Base-by-base conservation (phyloP, 2,113 vertebrate species). In the Anoplopoma fimbria region DNA sequence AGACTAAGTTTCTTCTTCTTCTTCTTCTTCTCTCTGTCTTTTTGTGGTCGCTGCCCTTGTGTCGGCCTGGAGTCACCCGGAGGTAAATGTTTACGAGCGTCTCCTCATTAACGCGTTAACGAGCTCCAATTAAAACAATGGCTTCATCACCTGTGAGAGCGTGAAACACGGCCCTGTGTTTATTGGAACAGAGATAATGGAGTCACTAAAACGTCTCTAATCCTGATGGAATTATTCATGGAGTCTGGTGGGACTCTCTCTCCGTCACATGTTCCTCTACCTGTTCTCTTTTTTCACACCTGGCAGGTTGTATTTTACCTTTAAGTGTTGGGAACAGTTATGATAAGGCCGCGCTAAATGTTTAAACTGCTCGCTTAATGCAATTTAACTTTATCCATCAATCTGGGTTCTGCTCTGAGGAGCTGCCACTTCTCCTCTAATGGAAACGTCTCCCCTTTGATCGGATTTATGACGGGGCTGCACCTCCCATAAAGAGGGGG, bases 281-380 rank as follows among this genome's bases (percentile, higher is more conserved):
- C 33, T 63, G 61, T 36, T 8, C 21, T 9, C 12, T 12, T n/a
- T n/a, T n/a, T n/a, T 29, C 81, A 51, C 73, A 65, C 75, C 82
- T 38, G 75, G 62, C 87, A 89, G 86, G 93, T 93, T 91, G 92
- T 95, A 95, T 93, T 76, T 95, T 94, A 95, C 95, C 93, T 94
- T 9, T 94, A 94, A 96, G 96, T 95, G 96, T 96, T 94, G 96
- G 95, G 96, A 96, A 95, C 96, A 96, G 96, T 97, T 97, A 96
- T 96, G 96, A 96, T 97, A 96, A 97, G 96, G 93, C 94, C 85
- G 92, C 86, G 95, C 97, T 97, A 97, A 97, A 96, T 96, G 95
- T 97, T 97, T 96, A 97, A 97, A 96, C 95, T 95, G 95, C 92
- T 88, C 91, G 91, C 93, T 95, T 96, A 96, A 96, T 88, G 93